Percentiles rank a stretch among this genome's conserved stretches.
Conservation (phyloP, 2,797 vertebrate genomes). For the Acanthornis magna region DNA sequence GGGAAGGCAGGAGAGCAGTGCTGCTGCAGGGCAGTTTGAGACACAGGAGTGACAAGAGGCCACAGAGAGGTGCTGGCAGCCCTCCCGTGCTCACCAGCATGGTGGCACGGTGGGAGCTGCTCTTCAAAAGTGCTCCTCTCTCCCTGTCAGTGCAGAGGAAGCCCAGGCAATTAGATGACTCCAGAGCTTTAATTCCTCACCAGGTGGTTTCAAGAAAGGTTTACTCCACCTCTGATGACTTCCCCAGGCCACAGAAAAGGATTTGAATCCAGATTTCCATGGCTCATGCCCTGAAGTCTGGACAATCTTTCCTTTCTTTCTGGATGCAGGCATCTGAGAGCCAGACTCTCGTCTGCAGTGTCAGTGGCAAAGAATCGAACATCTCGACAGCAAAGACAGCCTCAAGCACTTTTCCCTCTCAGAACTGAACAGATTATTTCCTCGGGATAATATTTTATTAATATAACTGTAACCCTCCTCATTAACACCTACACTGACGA, state of each 20-base stretch:
- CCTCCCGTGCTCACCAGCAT: neutral
- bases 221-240: neutral
- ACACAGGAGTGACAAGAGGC: accelerated
- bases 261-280: neutral
- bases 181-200: neutral
- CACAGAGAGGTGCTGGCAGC: accelerated
- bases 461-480: neutral
- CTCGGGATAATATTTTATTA: conserved; percentile 5
- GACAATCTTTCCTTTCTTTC: neutral
- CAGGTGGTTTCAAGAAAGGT: neutral
- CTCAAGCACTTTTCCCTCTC: neutral
- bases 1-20: neutral
- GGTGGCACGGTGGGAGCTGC: neutral
- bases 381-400: neutral
- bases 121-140: neutral
- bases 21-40: neutral
- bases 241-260: neutral
- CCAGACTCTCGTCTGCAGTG: neutral
- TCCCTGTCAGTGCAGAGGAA: neutral
- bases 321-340: neutral
- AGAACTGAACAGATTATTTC: conserved; percentile 22
- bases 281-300: neutral
- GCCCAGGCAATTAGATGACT: neutral
- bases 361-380: neutral
- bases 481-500: neutral